Percentiles rank a stretch among this genome's conserved stretches.
These are phyloP conservation scores for Sclerurus mexicanus DNA, from an alignment of 2,113 vertebrate species.

Conservation along the genomic window DNA sequence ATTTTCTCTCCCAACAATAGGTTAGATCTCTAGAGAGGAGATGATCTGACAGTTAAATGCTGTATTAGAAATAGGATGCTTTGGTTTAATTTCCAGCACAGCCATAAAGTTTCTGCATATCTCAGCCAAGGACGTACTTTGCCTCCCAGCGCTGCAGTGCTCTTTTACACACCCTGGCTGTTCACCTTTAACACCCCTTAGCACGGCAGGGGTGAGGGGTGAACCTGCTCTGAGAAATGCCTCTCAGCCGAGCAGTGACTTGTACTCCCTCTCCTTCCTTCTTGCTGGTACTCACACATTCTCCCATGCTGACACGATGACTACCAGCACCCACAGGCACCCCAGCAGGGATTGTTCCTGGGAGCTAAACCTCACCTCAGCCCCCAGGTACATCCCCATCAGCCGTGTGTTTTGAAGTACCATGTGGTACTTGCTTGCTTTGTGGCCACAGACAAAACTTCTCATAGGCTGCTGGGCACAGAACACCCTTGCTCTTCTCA, in stretches of 20 bases:
- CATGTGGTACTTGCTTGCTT: not conserved
- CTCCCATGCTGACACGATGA: not conserved
- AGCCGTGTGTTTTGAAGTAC: not conserved
- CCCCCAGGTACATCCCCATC: not conserved
- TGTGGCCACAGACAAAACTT: not conserved
- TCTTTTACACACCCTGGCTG: not conserved
- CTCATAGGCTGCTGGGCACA: not conserved
- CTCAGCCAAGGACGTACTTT: not conserved
- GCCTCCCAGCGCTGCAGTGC: not conserved
- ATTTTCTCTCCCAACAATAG: not conserved
- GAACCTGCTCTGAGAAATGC: not conserved
- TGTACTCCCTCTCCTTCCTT: not conserved
- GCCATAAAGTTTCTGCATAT: not conserved
- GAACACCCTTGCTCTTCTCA: not conserved
- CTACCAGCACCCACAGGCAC: not conserved
- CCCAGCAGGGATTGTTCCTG: not conserved
- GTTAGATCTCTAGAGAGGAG: not conserved
- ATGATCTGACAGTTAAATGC: not conserved
- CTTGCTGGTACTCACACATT: not conserved
- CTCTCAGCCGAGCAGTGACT: not conserved
- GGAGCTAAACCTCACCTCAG: not conserved
- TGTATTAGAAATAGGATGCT: not conserved
- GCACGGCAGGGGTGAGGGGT: rapidly evolving
- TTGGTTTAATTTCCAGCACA: not conserved
- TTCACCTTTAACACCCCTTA: not conserved